These are phyloP conservation scores for Sapajus apella DNA, from an alignment of 2,113 vertebrate genomes.

Conservation along the genomic window DNA sequence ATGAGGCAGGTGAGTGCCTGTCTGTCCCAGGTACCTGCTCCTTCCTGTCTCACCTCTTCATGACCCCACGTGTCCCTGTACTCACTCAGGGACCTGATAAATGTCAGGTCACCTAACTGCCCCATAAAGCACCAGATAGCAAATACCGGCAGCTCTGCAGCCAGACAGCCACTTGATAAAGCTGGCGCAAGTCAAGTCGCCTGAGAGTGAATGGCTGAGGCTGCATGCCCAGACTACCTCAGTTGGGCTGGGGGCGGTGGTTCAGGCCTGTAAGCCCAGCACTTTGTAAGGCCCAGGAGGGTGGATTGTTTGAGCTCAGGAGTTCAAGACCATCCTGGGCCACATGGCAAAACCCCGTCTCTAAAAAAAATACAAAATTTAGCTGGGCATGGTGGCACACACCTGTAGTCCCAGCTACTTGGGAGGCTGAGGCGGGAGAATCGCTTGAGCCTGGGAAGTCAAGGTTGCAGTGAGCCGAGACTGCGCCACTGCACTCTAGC, in stretches of 20 bases:
- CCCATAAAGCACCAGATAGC: neutral
- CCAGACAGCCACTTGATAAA: neutral
- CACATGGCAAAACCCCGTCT: neutral
- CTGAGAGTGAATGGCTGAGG: neutral
- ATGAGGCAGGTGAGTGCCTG: slow-evolving; percentile 91
- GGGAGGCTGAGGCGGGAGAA: no score
- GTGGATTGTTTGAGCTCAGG: neutral
- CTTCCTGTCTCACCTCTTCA: neutral
- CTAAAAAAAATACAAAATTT: neutral
- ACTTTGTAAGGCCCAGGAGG: neutral
- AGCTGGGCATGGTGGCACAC: no score
- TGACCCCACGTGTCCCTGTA: neutral
- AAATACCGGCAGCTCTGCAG: neutral
- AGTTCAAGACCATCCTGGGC: neutral
- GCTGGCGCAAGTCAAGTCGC: neutral
- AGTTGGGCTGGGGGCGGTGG: fast-evolving
- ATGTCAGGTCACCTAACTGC: neutral
- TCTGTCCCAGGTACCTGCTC: neutral
- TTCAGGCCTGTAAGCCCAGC: neutral
- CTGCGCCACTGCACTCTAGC: fast-evolving
- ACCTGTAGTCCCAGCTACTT: no score
- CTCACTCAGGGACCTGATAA: no score
- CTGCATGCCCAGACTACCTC: fast-evolving
- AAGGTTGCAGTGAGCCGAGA: no score
- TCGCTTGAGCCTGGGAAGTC: no score